Evolutionary conservation across 2,888 invertebrate genomes (phyloP).

Genomic region (Pycnomerus fuliginosus): DNA sequence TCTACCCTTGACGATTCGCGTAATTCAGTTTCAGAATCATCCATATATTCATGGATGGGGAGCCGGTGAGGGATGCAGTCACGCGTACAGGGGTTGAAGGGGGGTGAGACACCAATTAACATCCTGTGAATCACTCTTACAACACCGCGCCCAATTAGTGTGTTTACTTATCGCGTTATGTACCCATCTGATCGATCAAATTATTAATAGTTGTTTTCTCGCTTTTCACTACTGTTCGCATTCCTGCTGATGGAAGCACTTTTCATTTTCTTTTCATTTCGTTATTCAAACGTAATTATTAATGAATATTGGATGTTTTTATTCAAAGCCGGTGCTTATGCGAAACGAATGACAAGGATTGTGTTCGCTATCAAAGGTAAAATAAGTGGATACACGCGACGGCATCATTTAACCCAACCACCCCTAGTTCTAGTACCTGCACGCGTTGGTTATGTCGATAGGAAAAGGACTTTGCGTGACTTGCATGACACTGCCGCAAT

Average conservation of each 20-base stretch:
- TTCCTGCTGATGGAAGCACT: neutral
- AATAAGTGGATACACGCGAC: constrained; percentile 29
- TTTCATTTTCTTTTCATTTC: neutral
- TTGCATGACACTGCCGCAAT: constrained; percentile 21
- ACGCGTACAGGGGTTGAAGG: constrained; percentile 27
- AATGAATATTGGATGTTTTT: neutral
- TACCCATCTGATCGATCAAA: constrained; percentile 25
- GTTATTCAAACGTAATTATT: neutral
- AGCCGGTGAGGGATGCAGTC: constrained; percentile 19
- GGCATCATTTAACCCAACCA: constrained; percentile 21
- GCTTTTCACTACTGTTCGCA: neutral
- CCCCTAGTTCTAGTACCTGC: constrained; percentile 26
- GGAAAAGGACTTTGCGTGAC: constrained; percentile 28
- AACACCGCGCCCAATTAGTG: constrained; percentile 48
- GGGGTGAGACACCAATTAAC: constrained; percentile 50
- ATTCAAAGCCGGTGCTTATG: neutral
- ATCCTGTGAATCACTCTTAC: constrained; percentile 50
- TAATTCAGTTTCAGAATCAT: constrained; percentile 52
- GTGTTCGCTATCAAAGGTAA: constrained; percentile 7
- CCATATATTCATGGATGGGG: constrained; percentile 48
- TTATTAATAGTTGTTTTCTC: constrained; percentile 1
- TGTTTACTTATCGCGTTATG: constrained; percentile 40
- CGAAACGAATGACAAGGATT: constrained; percentile 6
- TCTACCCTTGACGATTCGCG: constrained; percentile 37
- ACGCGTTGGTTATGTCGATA: constrained; percentile 33